phyloP scores from a whole-genome alignment of 2,113 vertebrate species.

The Erythrocercus mccallii region DNA sequence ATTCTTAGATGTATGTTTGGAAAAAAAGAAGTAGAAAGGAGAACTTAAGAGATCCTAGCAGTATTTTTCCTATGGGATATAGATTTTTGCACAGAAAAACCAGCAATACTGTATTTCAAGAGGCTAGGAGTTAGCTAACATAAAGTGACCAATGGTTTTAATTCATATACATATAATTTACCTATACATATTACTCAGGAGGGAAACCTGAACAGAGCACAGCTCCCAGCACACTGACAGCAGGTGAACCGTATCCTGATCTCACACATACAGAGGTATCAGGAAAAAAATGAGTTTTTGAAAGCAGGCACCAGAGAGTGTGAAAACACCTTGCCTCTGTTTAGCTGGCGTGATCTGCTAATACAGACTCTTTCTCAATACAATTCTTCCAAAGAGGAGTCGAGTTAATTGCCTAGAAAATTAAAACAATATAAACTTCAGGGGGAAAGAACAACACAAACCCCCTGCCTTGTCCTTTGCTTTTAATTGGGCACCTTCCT shows the following conservation, averaged over 20 bases:
- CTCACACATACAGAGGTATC: not conserved
- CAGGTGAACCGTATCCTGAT: not conserved
- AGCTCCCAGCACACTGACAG: not conserved
- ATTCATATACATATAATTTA: not conserved
- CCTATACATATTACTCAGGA: not conserved
- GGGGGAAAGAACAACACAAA: not conserved
- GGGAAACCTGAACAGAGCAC: not conserved
- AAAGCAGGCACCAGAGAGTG: not conserved
- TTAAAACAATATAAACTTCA: not conserved
- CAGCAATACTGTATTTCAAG: not conserved
- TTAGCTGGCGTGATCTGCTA: not conserved
- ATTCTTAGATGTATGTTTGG: not conserved
- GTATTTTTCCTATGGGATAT: not conserved
- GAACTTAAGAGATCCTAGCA: not conserved
- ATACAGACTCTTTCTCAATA: not conserved
- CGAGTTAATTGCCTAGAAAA: not conserved
- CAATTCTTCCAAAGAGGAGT: not conserved
- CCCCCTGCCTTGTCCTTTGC: not conserved
- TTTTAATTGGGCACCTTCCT: not conserved
- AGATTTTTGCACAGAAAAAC: not conserved
- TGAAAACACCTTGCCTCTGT: not conserved
- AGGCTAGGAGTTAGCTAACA: not conserved
- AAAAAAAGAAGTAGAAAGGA: not conserved
- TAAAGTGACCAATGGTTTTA: not conserved
- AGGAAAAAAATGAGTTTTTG: not conserved